Evolutionary conservation across 2,888 invertebrate genomes (phyloP).

Genomic region (Tachina lurida): DNA sequence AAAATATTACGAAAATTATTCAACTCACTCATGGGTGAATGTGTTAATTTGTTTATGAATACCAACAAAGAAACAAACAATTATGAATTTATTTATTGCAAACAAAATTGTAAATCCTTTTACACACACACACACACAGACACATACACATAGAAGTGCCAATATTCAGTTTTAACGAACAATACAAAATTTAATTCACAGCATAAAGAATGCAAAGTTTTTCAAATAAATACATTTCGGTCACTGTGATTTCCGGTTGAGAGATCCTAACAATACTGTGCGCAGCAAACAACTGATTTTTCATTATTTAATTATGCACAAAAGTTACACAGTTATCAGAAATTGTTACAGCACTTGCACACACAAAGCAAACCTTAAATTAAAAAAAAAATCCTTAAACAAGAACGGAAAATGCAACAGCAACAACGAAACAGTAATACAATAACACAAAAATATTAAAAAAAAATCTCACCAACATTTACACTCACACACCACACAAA

Average conservation of each 20-base stretch:
- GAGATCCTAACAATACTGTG: conserved; percentile 70
- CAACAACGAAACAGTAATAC: conserved; percentile 32
- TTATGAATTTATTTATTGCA: conserved; percentile 36
- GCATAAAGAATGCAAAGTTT: conserved; percentile 22
- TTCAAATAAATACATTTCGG: conserved; percentile 49
- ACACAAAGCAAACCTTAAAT: conserved; percentile 15
- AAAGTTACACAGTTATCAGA: conserved; percentile 69
- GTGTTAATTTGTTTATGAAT: conserved; percentile 54
- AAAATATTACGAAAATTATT: conserved; percentile 22
- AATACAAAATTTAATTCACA: conserved; percentile 35
- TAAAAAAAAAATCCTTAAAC: not conserved
- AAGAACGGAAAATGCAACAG: conserved; percentile 23
- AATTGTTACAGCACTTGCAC: conserved; percentile 62
- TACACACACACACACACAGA: not conserved
- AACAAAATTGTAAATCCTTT: conserved; percentile 13
- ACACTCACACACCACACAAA: conserved; percentile 1
- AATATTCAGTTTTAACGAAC: conserved; percentile 31
- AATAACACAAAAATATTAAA: conserved; percentile 41
- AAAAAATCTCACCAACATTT: not conserved
- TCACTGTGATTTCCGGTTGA: conserved; percentile 71
- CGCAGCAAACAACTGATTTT: conserved; percentile 71
- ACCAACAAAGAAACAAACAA: conserved; percentile 22
- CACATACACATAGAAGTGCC: conserved; percentile 5
- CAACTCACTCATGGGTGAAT: conserved; percentile 55
- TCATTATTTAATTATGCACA: conserved; percentile 72